Evolutionary conservation across 2,888 invertebrate species (phyloP).

Genomic region (Cerastis leucographa): DNA sequence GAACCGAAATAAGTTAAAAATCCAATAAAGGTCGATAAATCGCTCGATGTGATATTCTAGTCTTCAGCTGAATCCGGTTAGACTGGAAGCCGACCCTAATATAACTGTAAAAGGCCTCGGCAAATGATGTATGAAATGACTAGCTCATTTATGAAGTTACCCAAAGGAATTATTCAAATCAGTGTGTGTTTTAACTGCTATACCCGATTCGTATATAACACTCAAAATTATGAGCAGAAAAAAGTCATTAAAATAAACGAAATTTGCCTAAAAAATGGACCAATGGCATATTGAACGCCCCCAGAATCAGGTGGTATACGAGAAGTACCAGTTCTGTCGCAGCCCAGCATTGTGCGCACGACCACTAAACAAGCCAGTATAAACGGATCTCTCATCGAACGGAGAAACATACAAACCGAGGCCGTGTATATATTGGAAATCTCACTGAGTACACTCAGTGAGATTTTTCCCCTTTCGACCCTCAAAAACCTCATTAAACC

Average conservation of each 20-base stretch:
- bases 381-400: no score
- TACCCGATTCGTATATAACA: neutral
- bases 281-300: no score
- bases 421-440: no score
- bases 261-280: neutral
- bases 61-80: neutral
- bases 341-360: neutral
- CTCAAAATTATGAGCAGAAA: neutral
- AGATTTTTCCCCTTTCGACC: neutral
- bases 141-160: neutral
- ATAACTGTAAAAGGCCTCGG: neutral
- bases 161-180: neutral
- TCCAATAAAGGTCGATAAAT: neutral
- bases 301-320: neutral
- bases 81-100: neutral
- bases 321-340: neutral
- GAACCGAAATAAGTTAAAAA: fast-evolving
- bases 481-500: neutral
- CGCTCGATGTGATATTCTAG: neutral
- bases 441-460: no score
- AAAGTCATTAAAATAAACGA: neutral
- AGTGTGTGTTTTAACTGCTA: neutral
- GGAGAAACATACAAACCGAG: no score
- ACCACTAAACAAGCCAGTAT: no score
- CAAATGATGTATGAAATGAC: neutral